Evolutionary conservation across 2,888 invertebrate species (phyloP).

Genomic region (Andrena hattorfiana): DNA sequence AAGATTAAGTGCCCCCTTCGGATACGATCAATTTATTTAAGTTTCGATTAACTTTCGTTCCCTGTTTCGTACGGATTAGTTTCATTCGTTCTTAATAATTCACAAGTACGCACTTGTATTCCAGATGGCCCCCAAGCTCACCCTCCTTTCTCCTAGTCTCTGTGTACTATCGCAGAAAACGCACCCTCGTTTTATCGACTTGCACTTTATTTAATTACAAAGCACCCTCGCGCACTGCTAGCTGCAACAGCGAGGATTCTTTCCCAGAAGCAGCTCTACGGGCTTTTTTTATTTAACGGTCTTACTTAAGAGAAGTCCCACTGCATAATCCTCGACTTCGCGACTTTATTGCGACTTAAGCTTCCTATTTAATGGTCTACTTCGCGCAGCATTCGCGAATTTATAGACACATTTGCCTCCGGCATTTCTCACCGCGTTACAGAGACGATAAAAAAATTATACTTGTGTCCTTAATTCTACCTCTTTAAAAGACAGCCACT

Average conservation of each 20-base stretch:
- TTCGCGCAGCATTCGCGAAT: conserved; percentile 17
- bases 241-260: conserved; percentile 12
- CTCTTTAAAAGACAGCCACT: conserved; percentile 8
- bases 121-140: neutral
- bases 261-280: conserved; percentile 26
- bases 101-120: neutral
- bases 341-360: conserved; percentile 11
- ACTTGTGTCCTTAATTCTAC: neutral
- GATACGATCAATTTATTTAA: neutral
- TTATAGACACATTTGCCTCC: conserved; percentile 6
- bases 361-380: conserved; percentile 21
- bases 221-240: conserved; percentile 59
- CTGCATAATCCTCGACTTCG: conserved; percentile 20
- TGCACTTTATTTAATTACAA: conserved; percentile 79
- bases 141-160: neutral
- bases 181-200: conserved; percentile 68
- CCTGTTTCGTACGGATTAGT: neutral
- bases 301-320: neutral
- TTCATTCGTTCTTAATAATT: neutral
- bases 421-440: neutral
- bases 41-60: neutral
- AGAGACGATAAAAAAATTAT: neutral
- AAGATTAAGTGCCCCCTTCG: neutral
- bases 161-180: conserved; percentile 1
- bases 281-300: conserved; percentile 3